A percentile compares a stretch with the other conserved stretches of the same genome.
These are phyloP conservation scores for Ctenoplectra terminalis DNA, from an alignment of 1,140 invertebrate species.

Conservation along the genomic window DNA sequence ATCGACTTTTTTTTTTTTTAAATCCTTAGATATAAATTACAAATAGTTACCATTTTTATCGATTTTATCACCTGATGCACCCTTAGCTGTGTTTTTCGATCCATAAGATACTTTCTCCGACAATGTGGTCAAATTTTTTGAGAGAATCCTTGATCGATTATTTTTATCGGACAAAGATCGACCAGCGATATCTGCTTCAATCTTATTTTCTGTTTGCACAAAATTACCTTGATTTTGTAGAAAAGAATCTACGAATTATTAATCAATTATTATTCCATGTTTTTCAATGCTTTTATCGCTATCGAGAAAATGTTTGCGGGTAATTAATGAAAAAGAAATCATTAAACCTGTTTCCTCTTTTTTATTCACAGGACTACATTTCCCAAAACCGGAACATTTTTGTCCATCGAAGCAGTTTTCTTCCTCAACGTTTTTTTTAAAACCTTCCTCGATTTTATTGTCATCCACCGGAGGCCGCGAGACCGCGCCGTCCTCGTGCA, in stretches of 20 bases:
- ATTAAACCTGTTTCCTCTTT: conserved; percentile 46
- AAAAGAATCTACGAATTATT: conserved; percentile 40
- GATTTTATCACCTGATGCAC: conserved; percentile 72
- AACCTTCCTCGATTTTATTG: background rate
- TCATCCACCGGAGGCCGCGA: background rate
- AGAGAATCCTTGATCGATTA: conserved; percentile 23
- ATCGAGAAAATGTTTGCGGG: no score
- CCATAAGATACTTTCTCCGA: conserved; percentile 35
- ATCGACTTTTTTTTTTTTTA: no score
- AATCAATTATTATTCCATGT: background rate
- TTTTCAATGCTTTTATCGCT: background rate
- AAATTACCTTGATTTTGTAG: conserved; percentile 52
- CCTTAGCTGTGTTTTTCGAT: conserved; percentile 72
- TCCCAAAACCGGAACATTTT: conserved; percentile 68
- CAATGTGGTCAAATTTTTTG: conserved; percentile 56
- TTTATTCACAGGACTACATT: conserved; percentile 61
- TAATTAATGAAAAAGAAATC: background rate
- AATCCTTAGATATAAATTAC: no score
- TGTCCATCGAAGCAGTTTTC: conserved; percentile 56
- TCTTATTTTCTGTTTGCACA: conserved; percentile 54
- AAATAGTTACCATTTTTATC: conserved; percentile 62
- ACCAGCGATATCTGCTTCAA: background rate
- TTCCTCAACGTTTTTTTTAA: conserved; percentile 14
- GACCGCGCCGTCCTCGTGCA: background rate
- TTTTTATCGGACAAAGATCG: conserved; percentile 15